These are phyloP conservation scores for Oncorhynchus tshawytscha DNA, from an alignment of 2,113 vertebrate genomes.

Conservation along the genomic window DNA sequence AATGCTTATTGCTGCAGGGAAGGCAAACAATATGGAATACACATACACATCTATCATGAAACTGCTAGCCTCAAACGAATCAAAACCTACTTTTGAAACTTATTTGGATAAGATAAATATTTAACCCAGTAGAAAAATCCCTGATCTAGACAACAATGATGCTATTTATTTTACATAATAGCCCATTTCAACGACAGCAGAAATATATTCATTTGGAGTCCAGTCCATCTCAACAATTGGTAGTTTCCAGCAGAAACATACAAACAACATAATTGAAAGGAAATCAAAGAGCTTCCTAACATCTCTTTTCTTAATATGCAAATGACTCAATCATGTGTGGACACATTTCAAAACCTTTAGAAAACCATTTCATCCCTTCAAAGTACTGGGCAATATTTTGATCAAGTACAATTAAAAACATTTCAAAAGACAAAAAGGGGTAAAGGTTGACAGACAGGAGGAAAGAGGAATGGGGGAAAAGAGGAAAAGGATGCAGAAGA, in stretches of 20 bases:
- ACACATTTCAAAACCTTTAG: too few species aligned
- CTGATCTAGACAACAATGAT: neutral
- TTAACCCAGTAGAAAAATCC: conserved; percentile 11
- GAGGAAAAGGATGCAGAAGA: too few species aligned
- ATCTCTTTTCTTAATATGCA: too few species aligned
- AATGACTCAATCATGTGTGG: too few species aligned
- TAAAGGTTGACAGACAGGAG: too few species aligned
- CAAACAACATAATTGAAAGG: conserved; percentile 13
- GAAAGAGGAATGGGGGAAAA: too few species aligned
- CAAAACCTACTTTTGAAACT: neutral
- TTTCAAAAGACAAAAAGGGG: too few species aligned
- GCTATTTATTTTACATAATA: conserved; percentile 10
- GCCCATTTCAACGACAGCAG: neutral
- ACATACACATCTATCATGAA: neutral
- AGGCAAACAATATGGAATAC: neutral
- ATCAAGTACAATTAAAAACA: too few species aligned
- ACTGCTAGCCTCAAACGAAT: neutral
- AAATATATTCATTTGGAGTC: conserved; percentile 10
- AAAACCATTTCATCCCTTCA: too few species aligned
- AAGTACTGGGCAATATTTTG: too few species aligned
- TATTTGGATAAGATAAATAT: conserved; percentile 2
- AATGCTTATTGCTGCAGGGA: conserved; percentile 10
- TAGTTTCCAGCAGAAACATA: conserved; percentile 16
- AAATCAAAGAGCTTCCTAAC: too few species aligned
- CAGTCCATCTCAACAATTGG: neutral